Evolutionary conservation across 92 coral and sea anemone species (phyloP).

Genomic region (Heliopora coerulea): DNA sequence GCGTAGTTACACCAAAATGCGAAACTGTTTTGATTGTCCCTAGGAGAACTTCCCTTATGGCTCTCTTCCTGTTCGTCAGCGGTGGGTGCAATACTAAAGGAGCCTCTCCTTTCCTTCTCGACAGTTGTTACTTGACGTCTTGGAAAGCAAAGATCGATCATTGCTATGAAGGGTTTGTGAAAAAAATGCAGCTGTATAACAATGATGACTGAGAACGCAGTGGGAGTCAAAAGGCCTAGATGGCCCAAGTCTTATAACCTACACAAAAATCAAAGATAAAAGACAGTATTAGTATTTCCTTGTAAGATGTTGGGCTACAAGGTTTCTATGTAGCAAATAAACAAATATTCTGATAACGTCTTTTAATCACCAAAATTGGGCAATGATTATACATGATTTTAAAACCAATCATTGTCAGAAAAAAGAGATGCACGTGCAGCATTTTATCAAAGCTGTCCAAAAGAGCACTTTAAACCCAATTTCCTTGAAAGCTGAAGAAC

Average conservation of each 20-base stretch:
- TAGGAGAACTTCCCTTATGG: constrained; percentile 29
- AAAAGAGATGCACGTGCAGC: no score
- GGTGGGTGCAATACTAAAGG: constrained; percentile 33
- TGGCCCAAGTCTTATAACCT: constrained; percentile 96
- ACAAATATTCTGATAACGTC: no score
- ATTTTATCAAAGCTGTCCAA: no score
- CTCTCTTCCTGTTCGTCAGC: constrained; percentile 17
- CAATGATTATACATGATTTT: no score
- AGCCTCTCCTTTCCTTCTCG: constrained; percentile 35
- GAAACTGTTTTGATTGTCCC: neutral
- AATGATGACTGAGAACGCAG: constrained; percentile 92
- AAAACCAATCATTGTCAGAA: no score
- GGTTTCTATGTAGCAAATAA: no score
- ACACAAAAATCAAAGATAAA: neutral
- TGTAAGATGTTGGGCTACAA: no score
- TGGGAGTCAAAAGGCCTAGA: constrained; percentile 88
- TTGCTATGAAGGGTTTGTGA: constrained; percentile 93
- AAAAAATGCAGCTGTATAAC: constrained; percentile 96
- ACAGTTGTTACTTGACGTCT: constrained; percentile 42
- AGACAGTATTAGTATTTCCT: no score
- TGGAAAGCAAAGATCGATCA: constrained; percentile 82
- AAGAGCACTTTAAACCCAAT: no score
- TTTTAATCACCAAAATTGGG: no score
- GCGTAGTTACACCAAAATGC: constrained; percentile 70
- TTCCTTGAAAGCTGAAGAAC: no score